Evolutionary conservation across 2,113 vertebrate genomes (phyloP), one percentile per base, ranked within the genome.

Genomic region (Tretioscincus oriximinensis): DNA sequence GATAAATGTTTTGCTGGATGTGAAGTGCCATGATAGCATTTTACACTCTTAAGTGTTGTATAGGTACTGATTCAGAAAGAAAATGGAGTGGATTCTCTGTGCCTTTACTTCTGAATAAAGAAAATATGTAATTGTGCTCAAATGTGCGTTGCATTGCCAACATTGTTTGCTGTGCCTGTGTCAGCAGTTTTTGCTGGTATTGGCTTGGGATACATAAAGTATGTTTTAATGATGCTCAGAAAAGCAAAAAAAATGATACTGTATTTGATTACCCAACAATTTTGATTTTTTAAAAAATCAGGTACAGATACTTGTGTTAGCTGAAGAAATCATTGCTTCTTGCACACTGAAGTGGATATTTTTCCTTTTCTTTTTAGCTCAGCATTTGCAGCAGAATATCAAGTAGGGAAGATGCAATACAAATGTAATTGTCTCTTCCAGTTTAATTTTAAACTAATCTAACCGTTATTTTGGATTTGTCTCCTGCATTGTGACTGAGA

Each of bases 181-280:
- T 77, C 82, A 87, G 67, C 49, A 80, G 29, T 81, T 88, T 86
- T 82, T 78, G 29, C 22, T 82, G 5, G 70, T 86, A 81, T 67
- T 84, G 67, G 29, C 67, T 78, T 5, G 5, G 54, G 11, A 78
- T 31, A 8, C 78, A 78, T 78, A 70, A 82, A 83, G 69, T 77
- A 11, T 7, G 73, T 84, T 82, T 69, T 87, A 85, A 79, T 41
- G 9, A 3, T 10, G 74, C 4, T 77, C 65, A 60, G 28, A 80
- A 83, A 88, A 84, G 66, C 51, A 81, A 63, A 80, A 87, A n/a
- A 1, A 0, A 0, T 0, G 41, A 79, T 5, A 1, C 2, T 83
- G 5, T 64, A 77, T 20, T 35, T 82, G 21, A 24, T 22, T 64
- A 49, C 66, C 10, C 75, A 22, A 66, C 86, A 83, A 12, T 8